Percentiles rank a stretch among this genome's conserved stretches.
These are phyloP conservation scores for Drosophila putrida DNA, from an alignment of 2,888 invertebrate genomes.

Conservation along the genomic window DNA sequence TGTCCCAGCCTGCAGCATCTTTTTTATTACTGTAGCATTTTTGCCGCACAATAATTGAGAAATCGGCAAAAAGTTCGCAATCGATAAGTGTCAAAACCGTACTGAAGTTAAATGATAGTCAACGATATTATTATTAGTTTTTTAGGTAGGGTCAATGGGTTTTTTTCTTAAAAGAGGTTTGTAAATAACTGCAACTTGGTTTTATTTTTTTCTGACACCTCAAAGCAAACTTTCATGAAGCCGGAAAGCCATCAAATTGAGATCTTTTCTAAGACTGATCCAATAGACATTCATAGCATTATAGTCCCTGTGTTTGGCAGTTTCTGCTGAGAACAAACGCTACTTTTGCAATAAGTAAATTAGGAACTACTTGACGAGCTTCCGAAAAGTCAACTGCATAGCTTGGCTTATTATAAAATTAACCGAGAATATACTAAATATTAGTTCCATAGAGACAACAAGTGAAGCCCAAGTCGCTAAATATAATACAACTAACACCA, in stretches of 20 bases:
- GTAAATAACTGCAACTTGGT: too few species aligned
- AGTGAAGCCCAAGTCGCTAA: not conserved
- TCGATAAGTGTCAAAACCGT: conserved; percentile 5
- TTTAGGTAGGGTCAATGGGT: too few species aligned
- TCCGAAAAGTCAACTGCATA: not conserved
- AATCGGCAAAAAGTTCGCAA: not conserved
- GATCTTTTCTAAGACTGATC: conserved; percentile 31
- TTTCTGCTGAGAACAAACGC: not conserved
- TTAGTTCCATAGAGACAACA: too few species aligned
- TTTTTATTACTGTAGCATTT: too few species aligned
- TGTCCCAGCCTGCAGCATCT: too few species aligned
- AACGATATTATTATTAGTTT: too few species aligned
- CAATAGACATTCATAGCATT: conserved; percentile 36
- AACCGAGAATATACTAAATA: too few species aligned
- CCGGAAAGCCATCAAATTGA: conserved; percentile 11
- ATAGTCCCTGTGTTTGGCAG: conserved; percentile 21
- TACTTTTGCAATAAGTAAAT: not conserved
- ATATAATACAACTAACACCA: not conserved
- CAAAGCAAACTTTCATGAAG: not conserved
- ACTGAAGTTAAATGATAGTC: not conserved
- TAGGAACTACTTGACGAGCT: not conserved
- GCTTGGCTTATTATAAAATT: not conserved
- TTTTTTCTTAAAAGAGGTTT: too few species aligned
- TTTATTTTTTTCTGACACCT: too few species aligned
- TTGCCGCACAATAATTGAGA: too few species aligned